phyloP scores from a whole-genome alignment of 2,888 invertebrate genomes.

The Megastigmus dorsalis region DNA sequence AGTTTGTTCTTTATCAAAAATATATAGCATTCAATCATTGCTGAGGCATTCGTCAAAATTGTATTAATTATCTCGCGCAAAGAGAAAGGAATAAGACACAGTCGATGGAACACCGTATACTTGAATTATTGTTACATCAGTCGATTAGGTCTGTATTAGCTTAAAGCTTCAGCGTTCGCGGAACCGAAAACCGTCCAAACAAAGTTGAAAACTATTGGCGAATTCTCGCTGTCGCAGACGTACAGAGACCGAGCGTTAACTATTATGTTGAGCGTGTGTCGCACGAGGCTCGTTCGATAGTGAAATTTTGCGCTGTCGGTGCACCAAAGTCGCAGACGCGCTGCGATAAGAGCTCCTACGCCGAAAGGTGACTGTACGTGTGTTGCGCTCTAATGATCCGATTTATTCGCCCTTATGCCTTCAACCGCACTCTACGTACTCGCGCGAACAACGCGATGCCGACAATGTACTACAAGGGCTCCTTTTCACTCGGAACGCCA shows the following conservation, averaged over 20 bases:
- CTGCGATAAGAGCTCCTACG: slow-evolving; percentile 6
- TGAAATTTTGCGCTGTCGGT: slow-evolving; percentile 27
- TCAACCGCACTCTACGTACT: background rate
- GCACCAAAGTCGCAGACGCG: no score
- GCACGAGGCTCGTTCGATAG: slow-evolving; percentile 38
- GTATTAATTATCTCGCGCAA: no score
- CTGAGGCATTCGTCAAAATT: no score
- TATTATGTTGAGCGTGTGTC: slow-evolving; percentile 34
- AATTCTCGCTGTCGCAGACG: no score
- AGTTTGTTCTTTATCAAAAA: no score
- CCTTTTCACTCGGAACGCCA: background rate
- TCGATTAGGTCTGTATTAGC: no score
- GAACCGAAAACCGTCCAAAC: no score
- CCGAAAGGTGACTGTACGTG: slow-evolving; percentile 38
- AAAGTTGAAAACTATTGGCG: slow-evolving; percentile 19
- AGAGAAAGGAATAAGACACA: no score
- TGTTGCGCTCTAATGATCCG: slow-evolving; percentile 41
- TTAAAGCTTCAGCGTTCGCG: no score
- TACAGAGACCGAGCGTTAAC: slow-evolving; percentile 2
- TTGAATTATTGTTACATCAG: no score
- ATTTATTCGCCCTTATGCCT: slow-evolving; percentile 35
- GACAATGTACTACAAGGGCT: background rate
- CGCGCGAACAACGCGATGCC: background rate
- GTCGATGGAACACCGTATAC: no score
- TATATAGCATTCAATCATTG: no score